Evolutionary conservation across 2,888 invertebrate species (phyloP).

Genomic region (Cephus sareptanus): DNA sequence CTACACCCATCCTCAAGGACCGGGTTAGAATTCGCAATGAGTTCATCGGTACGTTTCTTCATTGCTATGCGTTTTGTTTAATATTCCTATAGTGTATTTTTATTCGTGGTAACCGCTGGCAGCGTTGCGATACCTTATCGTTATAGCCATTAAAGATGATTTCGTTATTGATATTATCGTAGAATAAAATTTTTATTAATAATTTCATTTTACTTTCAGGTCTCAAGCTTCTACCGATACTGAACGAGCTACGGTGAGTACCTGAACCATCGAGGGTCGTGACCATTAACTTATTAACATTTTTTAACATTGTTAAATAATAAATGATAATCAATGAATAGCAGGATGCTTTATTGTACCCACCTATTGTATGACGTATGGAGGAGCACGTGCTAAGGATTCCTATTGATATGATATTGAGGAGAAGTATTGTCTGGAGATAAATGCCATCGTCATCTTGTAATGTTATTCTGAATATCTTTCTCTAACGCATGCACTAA

Average conservation of each 20-base stretch:
- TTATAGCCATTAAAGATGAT: neutral
- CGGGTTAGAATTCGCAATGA: conserved; percentile 91
- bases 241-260: conserved; percentile 86
- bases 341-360: conserved; percentile 61
- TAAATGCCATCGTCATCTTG: neutral
- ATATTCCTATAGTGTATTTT: neutral
- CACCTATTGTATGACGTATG: conserved; percentile 19
- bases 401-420: neutral
- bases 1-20: conserved; percentile 87
- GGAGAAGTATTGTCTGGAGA: neutral
- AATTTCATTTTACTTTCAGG: conserved; percentile 72
- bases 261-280: neutral
- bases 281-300: conserved; percentile 58
- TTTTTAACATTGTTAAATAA: conserved; percentile 50
- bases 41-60: conserved; percentile 83
- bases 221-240: conserved; percentile 86
- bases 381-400: neutral
- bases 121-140: neutral
- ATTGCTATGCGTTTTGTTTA: conserved; percentile 15
- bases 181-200: neutral
- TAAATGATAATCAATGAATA: conserved; percentile 64
- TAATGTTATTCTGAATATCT: neutral
- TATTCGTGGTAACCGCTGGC: neutral
- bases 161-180: too few species aligned
- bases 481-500: neutral